Evolutionary conservation across 92 coral and sea anemone species (phyloP), one percentile per base, ranked within the genome.

Genomic region (Paragorgia papillata): DNA sequence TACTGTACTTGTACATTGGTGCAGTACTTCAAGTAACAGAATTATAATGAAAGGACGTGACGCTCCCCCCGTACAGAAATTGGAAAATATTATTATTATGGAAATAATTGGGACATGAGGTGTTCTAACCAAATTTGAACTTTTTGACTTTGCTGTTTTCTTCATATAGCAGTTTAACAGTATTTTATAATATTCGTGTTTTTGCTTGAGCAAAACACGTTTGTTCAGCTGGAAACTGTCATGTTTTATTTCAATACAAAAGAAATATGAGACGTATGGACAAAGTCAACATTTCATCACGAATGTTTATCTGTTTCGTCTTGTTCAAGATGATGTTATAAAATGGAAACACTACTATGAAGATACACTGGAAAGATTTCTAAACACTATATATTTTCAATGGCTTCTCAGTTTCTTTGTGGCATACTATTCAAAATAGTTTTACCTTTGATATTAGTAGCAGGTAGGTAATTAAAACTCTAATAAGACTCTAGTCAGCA

Each of bases 341-440:
- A 46, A 15, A 46, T 9, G 15, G n/a, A 46, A 2, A 46, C 12
- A 46, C 53, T 46, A 2, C 2, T 46, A 46, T 7, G 7, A 6
- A 46, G 2, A 46, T 46, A 46, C 14, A 15, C 12, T 9, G 9
- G n/a, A 46, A 46, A 15, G n/a, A 46, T 46, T 7, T 46, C 2
- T n/a, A 2, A 2, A 2, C n/a, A n/a, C 53, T 7, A 7, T 46
- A 56, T 6, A 56, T 9, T 31, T 9, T 28, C 20, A 31, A 94
- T 94, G 98, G 82, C 98, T 64, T 90, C 98, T 24, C 84, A 87
- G 56, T 62, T 91, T 57, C 89, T 86, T 34, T 94, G 97, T 79
- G 85, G 96, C 46, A 51, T 91, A 62, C 86, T 91, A 1, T 94
- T 91, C 80, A 88, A 93, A 62, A 86, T 96, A 88, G 62, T 86